Percentiles rank a stretch among this genome's conserved stretches.
Evolutionary conservation across 2,888 invertebrate species (phyloP).

Genomic region (Plagodis pulveraria): DNA sequence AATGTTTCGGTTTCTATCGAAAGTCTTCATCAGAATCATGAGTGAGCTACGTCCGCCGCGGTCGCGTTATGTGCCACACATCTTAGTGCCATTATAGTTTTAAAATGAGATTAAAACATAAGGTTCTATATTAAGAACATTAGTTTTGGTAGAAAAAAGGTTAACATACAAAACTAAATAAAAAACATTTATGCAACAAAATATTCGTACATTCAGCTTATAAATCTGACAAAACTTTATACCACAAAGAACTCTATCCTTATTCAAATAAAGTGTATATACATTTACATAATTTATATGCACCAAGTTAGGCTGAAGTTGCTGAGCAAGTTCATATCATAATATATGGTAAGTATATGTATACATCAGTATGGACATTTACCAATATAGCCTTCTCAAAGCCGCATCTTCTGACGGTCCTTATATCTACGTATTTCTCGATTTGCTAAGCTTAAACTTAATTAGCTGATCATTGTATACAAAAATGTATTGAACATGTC

Average conservation of each 20-base stretch:
- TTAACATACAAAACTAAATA: slow-evolving; percentile 8
- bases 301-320: slow-evolving; percentile 29
- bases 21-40: too few relatives aligned
- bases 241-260: slow-evolving; percentile 33
- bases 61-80: too few relatives aligned
- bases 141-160: neutral
- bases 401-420: too few relatives aligned
- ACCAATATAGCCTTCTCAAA: too few relatives aligned
- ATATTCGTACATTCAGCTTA: slow-evolving; percentile 35
- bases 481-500: too few relatives aligned
- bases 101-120: too few relatives aligned
- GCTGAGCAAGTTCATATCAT: slow-evolving; percentile 36
- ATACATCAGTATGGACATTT: slow-evolving; percentile 12
- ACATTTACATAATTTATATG: slow-evolving; percentile 25
- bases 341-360: neutral
- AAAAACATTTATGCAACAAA: slow-evolving; percentile 23
- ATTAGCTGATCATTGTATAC: too few relatives aligned
- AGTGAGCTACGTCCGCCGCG: too few relatives aligned
- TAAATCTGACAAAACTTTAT: slow-evolving; percentile 28
- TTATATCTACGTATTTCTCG: too few relatives aligned
- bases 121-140: neutral
- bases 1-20: too few relatives aligned
- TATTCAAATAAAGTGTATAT: slow-evolving; percentile 33
- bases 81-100: too few relatives aligned
- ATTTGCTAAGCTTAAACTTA: too few relatives aligned